Conservation (phyloP, 2,888 invertebrate genomes). For the Hirtodrosophila cameraria region DNA sequence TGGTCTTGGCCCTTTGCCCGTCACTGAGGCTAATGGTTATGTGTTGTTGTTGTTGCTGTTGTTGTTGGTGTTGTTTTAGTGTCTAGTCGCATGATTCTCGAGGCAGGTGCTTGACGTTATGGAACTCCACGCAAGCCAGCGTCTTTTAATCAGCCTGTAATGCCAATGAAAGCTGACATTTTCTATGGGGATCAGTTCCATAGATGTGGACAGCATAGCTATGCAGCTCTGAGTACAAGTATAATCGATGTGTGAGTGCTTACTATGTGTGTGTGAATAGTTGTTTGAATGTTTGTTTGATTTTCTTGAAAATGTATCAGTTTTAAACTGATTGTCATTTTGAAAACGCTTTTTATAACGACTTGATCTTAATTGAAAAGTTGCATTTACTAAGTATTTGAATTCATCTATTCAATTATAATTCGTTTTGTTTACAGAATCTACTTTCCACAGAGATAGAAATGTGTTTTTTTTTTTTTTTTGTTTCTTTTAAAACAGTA, state of each 20-base stretch:
- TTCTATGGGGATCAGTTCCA: conserved; percentile 14
- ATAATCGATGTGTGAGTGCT: neutral
- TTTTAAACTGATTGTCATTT: too few relatives aligned
- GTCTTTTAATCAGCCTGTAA: conserved; percentile 71
- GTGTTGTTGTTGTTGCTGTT: conserved; percentile 25
- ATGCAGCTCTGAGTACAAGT: neutral
- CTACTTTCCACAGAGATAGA: too few relatives aligned
- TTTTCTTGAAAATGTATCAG: too few relatives aligned
- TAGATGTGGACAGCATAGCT: neutral
- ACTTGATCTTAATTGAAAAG: too few relatives aligned
- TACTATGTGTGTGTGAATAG: too few relatives aligned
- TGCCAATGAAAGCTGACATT: conserved; percentile 64
- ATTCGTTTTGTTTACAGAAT: too few relatives aligned
- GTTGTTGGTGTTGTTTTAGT: conserved; percentile 36
- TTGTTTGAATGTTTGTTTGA: neutral
- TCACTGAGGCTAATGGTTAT: conserved; percentile 61
- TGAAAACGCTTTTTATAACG: too few relatives aligned
- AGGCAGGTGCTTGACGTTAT: conserved; percentile 24
- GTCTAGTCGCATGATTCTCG: conserved; percentile 34
- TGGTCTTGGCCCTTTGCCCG: conserved; percentile 13
- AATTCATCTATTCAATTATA: too few relatives aligned
- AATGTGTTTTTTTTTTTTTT: too few relatives aligned
- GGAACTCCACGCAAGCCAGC: conserved; percentile 24
- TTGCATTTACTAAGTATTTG: too few relatives aligned
- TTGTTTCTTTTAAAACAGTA: too few relatives aligned